Conservation (phyloP, 2,888 invertebrate genomes). For the Netelia fuscicornis region DNA sequence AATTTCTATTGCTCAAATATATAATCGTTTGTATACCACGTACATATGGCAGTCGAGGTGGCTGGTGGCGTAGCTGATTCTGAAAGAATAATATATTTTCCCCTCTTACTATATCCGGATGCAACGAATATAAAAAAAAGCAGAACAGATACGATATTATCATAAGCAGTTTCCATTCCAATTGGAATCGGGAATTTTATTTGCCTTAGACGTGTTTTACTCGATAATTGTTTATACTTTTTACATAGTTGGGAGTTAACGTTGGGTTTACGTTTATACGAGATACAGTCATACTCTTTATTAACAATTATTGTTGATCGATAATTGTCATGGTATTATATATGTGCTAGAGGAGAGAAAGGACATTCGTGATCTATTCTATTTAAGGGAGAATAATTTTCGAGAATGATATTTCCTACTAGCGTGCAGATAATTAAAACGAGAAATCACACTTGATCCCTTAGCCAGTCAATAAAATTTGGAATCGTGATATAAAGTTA, state of each 20-base stretch:
- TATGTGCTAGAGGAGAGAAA: too few species aligned
- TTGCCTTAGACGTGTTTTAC: background rate
- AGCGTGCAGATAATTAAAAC: too few species aligned
- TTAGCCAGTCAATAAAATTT: too few species aligned
- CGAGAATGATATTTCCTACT: too few species aligned
- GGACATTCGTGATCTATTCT: too few species aligned
- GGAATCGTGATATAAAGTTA: too few species aligned
- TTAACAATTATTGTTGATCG: background rate
- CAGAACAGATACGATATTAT: background rate
- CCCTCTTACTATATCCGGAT: background rate
- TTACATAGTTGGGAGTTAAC: too few species aligned
- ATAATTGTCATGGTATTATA: background rate
- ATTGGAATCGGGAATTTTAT: background rate
- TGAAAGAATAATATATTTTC: slow-evolving; percentile 4
- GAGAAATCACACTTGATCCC: too few species aligned
- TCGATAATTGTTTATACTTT: too few species aligned
- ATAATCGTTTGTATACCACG: background rate
- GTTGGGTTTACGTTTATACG: too few species aligned
- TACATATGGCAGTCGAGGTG: background rate
- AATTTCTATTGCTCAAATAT: slow-evolving; percentile 78
- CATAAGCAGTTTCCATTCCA: background rate
- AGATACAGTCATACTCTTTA: background rate
- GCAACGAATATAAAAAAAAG: background rate
- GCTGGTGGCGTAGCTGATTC: slow-evolving; percentile 18
- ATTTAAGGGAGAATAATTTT: too few species aligned